These are phyloP conservation scores for Drosophila anomalata DNA, from an alignment of 2,888 invertebrate species.

Conservation along the genomic window DNA sequence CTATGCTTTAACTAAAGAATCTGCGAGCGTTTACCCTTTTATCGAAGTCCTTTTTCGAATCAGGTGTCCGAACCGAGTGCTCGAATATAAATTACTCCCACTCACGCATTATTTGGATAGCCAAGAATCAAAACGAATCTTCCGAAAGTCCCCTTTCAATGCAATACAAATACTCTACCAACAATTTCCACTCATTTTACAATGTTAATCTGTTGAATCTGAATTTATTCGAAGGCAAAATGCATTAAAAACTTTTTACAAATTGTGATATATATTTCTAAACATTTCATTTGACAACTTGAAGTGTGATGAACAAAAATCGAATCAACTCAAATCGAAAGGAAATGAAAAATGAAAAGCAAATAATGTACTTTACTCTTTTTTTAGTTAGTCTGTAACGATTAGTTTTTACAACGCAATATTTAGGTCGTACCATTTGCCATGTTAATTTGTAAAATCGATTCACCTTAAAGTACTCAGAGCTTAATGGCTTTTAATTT, in stretches of 20 bases:
- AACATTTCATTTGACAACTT: slow-evolving; percentile 76
- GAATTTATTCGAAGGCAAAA: slow-evolving; percentile 62
- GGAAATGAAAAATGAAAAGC: slow-evolving; percentile 27
- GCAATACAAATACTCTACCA: slow-evolving; percentile 18
- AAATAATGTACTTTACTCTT: slow-evolving; percentile 63
- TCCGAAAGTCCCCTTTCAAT: slow-evolving; percentile 15
- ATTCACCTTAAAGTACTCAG: slow-evolving; percentile 44
- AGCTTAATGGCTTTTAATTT: slow-evolving; percentile 16
- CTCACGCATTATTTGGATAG: slow-evolving; percentile 54
- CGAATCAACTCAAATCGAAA: slow-evolving; percentile 56
- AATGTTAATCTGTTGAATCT: slow-evolving; percentile 51
- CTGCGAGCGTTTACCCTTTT: slow-evolving; percentile 32
- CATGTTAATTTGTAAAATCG: slow-evolving; percentile 76
- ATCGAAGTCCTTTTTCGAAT: slow-evolving; percentile 6
- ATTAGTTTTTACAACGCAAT: slow-evolving; percentile 69
- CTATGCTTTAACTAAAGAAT: slow-evolving; percentile 60
- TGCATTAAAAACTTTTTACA: slow-evolving; percentile 77
- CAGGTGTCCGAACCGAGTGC: slow-evolving; percentile 46
- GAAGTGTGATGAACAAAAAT: slow-evolving; percentile 63
- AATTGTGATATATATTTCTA: slow-evolving; percentile 82
- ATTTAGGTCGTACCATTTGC: slow-evolving; percentile 68
- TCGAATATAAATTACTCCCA: slow-evolving; percentile 57
- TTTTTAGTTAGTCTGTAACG: slow-evolving; percentile 55
- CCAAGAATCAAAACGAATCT: slow-evolving; percentile 64
- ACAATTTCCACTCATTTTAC: slow-evolving; percentile 38